phyloP scores from a whole-genome alignment of 2,113 vertebrate species.

The Percopsis transmontana region DNA sequence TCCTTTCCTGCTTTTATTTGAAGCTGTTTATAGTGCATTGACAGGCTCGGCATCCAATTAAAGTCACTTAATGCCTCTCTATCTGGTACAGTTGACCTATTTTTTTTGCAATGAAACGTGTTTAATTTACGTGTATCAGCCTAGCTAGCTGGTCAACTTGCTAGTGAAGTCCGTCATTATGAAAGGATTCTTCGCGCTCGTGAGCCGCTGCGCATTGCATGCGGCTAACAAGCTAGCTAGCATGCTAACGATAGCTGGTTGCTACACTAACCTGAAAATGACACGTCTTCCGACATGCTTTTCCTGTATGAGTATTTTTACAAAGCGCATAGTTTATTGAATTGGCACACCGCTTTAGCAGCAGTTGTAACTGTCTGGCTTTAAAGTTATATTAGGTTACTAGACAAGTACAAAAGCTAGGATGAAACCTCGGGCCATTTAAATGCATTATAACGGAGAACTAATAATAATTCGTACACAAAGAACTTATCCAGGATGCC shows the following conservation, averaged over 20 bases:
- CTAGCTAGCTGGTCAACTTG: conserved; percentile 20
- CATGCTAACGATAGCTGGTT: conserved; percentile 52
- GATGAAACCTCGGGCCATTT: too few species aligned
- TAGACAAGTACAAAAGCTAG: too few species aligned
- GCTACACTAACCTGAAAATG: conserved; percentile 60
- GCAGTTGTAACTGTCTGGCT: background rate
- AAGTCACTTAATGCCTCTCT: fast-evolving
- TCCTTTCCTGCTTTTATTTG: conserved; percentile 39
- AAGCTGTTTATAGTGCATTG: background rate
- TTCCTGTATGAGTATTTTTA: conserved; percentile 25
- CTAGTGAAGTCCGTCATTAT: conserved; percentile 55
- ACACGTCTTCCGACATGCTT: conserved; percentile 68
- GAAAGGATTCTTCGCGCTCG: conserved; percentile 64
- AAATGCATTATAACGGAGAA: too few species aligned
- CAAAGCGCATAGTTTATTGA: background rate
- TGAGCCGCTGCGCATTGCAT: conserved; percentile 52
- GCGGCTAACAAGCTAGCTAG: conserved; percentile 42
- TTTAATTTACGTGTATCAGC: conserved; percentile 26
- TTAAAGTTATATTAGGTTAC: background rate
- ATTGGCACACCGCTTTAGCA: background rate
- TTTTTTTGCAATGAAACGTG: background rate
- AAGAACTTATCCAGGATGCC: too few species aligned
- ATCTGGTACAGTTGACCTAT: background rate
- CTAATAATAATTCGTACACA: too few species aligned
- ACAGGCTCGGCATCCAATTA: background rate